phyloP scores from a whole-genome alignment of 2,888 invertebrate genomes.

The Catocala nupta region DNA sequence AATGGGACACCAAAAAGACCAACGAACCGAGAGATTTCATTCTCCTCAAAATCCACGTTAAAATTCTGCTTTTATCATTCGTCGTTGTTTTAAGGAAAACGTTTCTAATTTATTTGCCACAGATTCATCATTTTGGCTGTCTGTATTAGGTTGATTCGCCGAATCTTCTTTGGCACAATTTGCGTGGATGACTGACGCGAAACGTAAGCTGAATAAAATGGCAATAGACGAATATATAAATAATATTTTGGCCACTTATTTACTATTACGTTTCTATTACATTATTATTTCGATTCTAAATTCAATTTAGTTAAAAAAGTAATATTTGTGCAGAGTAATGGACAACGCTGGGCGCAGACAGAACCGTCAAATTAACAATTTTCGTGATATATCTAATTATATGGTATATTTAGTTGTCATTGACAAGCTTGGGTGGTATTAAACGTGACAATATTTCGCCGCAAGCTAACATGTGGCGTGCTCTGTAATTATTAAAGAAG shows the following conservation, averaged over 20 bases:
- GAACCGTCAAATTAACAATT: too few species aligned
- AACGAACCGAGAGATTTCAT: conserved; percentile 23
- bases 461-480: too few species aligned
- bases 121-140: conserved; percentile 5
- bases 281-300: too few species aligned
- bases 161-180: conserved; percentile 8
- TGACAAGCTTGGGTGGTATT: too few species aligned
- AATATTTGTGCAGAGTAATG: too few species aligned
- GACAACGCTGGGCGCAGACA: too few species aligned
- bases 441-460: too few species aligned
- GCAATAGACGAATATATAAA: not conserved
- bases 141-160: conserved; percentile 6
- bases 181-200: conserved; percentile 1
- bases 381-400: too few species aligned
- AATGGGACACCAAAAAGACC: conserved; percentile 13
- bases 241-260: not conserved
- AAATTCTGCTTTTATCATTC: conserved; percentile 16
- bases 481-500: too few species aligned
- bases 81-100: conserved; percentile 13
- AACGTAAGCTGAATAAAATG: not conserved
- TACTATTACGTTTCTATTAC: not conserved
- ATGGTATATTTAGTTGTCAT: too few species aligned
- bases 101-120: conserved; percentile 5
- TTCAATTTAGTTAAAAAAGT: too few species aligned
- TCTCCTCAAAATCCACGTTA: conserved; percentile 22